phyloP scores from a whole-genome alignment of 2,888 invertebrate species.

The Lordiphosa andalusiaca region DNA sequence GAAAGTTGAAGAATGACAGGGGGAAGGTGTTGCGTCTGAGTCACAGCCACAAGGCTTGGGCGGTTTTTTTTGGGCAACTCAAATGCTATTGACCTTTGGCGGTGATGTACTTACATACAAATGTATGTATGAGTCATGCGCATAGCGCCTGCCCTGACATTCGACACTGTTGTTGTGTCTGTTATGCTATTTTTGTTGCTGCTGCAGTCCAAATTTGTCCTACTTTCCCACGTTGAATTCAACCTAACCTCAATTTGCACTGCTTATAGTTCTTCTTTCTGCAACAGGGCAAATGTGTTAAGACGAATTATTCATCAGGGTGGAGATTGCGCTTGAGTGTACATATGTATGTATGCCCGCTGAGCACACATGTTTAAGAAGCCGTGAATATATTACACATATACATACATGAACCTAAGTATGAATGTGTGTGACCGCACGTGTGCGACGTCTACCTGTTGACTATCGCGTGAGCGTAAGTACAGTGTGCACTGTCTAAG shows the following conservation, averaged over 20 bases:
- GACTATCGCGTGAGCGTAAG: slow-evolving; percentile 23
- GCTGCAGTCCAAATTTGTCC: slow-evolving; percentile 36
- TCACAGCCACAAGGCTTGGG: slow-evolving; percentile 13
- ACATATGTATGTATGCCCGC: not conserved
- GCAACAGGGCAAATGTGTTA: not conserved
- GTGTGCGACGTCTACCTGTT: slow-evolving; percentile 29
- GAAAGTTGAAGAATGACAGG: slow-evolving; percentile 12
- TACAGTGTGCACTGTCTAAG: slow-evolving; percentile 21
- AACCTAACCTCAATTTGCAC: slow-evolving; percentile 54
- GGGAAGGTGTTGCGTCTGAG: slow-evolving; percentile 23
- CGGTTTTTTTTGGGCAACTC: slow-evolving; percentile 29
- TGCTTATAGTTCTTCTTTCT: slow-evolving; percentile 4
- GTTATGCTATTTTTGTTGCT: slow-evolving; percentile 24
- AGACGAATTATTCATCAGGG: not conserved
- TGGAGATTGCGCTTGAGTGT: not conserved
- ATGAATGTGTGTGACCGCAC: slow-evolving; percentile 8
- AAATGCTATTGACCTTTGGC: slow-evolving; percentile 63
- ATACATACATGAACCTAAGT: not conserved
- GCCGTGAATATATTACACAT: not conserved
- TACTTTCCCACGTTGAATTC: slow-evolving; percentile 35
- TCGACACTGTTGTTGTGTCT: slow-evolving; percentile 8
- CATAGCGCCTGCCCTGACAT: slow-evolving; percentile 19
- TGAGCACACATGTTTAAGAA: not conserved
- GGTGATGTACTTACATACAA: slow-evolving; percentile 12
- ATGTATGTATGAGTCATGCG: slow-evolving; percentile 43